Evolutionary conservation across 1,140 invertebrate species (phyloP), one percentile per base, ranked within the genome.

Genomic region (Oryctes rhinoceros): DNA sequence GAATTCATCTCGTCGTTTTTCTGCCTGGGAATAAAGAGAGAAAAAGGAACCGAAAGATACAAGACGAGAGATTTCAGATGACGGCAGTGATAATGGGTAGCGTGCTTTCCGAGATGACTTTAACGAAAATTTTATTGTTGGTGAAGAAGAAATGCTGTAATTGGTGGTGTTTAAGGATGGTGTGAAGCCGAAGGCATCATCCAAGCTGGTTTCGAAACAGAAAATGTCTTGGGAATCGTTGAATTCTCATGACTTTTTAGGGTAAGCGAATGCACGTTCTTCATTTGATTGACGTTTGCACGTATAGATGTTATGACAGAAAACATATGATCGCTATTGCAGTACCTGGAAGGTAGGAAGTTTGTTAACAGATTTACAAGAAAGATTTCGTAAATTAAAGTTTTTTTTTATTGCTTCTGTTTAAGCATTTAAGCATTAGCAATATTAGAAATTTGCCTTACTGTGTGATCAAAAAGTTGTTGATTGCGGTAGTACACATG

Each of bases 181-280:
- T 67, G 65, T 67, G 65, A 67, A 67, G n/a, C 4, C 13, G 18
- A 24, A 11, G 9, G 9, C 39, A 24, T 67, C 30, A 20, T 18
- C 30, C 30, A 67, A 24, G 11, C 15, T 62, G 53, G 53, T 62
- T n/a, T 62, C 53, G 53, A 20, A 18, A 20, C 15, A 62, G 53
- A 62, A 62, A 62, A 62, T 62, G 53, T 62, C 53, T 62, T 62
- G 65, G 65, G 65, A 67, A 35, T 67, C 65, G 18, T 67, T 67
- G 20, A 67, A 67, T 67, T 67, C 65, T 4, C 65, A 67, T 24
- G 65, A 67, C 18, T 67, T 67, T 67, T 11, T 67, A 11, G 65
- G 65, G 65, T 67, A 35, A 67, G 65, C 13, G 13, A 4, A 4
- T 13, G 13, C 39, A 44, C 39, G 39, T 44, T 62, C 20, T 62